Evolutionary conservation across 2,888 invertebrate species (phyloP).

Genomic region (Cheilosia grossa): DNA sequence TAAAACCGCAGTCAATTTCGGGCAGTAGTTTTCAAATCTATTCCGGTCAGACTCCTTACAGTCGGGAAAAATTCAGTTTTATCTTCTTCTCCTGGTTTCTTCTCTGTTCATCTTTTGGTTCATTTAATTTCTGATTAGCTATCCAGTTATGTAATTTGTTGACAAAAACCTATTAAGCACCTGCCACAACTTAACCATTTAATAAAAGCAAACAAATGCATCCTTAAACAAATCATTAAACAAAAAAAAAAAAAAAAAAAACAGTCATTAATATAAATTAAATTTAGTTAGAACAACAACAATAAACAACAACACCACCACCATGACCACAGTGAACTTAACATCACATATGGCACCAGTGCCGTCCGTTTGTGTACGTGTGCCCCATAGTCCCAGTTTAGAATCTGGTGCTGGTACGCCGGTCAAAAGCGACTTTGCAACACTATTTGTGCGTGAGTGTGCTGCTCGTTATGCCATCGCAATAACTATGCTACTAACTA

Average conservation of each 20-base stretch:
- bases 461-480: conserved; percentile 74
- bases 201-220: conserved; percentile 2
- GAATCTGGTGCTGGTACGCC: conserved; percentile 81
- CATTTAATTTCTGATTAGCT: too few relatives aligned
- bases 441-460: conserved; percentile 84
- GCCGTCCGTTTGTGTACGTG: conserved; percentile 84
- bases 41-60: too few relatives aligned
- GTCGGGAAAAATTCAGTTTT: too few relatives aligned
- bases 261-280: conserved; percentile 74
- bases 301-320: conserved; percentile 79
- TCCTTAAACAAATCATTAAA: conserved; percentile 13
- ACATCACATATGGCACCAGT: conserved; percentile 80
- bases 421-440: conserved; percentile 83
- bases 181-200: too few relatives aligned
- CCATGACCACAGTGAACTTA: conserved; percentile 78
- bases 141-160: too few relatives aligned
- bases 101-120: too few relatives aligned
- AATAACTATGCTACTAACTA: conserved; percentile 48
- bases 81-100: too few relatives aligned
- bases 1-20: too few relatives aligned
- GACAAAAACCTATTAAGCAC: too few relatives aligned
- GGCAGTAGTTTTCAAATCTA: too few relatives aligned
- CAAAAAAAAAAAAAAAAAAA: conserved; percentile 39
- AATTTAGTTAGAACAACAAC: conserved; percentile 79
- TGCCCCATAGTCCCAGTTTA: conserved; percentile 83